These are phyloP conservation scores for Pantherophis alleghaniensis DNA, from an alignment of 2,797 vertebrate species.

Conservation along the genomic window DNA sequence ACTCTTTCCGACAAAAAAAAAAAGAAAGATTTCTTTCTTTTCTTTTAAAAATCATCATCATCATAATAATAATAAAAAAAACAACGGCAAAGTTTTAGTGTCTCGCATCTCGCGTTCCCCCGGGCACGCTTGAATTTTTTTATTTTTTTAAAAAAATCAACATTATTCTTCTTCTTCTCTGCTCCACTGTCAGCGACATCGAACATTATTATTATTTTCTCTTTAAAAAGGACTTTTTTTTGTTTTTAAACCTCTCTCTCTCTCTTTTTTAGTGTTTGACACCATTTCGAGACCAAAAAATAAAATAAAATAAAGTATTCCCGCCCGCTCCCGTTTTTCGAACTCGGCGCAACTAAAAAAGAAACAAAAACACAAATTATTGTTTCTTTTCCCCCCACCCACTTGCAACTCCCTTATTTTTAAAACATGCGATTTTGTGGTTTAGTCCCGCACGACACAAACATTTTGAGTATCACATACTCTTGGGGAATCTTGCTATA, in stretches of 20 bases:
- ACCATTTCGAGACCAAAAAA: conserved; percentile 67
- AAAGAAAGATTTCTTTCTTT: conserved; percentile 72
- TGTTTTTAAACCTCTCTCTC: conserved; percentile 62
- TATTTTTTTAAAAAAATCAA: neutral
- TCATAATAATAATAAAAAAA: too few species aligned
- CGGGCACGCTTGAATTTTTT: conserved; percentile 25
- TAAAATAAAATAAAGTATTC: conserved; percentile 21
- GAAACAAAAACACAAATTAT: conserved; percentile 31
- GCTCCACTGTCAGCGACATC: conserved; percentile 2
- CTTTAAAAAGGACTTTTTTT: conserved; percentile 61
- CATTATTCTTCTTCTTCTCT: neutral
- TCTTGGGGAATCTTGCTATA: conserved; percentile 69
- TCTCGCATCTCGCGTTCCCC: conserved; percentile 61
- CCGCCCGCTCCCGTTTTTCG: conserved; percentile 48
- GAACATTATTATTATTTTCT: conserved; percentile 54
- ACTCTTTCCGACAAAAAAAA: conserved; percentile 79
- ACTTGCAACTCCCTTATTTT: neutral
- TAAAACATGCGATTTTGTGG: conserved; percentile 59
- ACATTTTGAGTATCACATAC: conserved; percentile 72
- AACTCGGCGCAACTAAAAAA: conserved; percentile 68
- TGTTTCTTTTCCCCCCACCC: neutral
- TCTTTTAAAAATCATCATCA: too few species aligned
- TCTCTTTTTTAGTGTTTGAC: conserved; percentile 77
- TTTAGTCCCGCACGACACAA: neutral
- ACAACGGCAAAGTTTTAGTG: conserved; percentile 75